A percentile compares a stretch with the other conserved stretches of the same genome.
phyloP scores from a whole-genome alignment of 2,888 invertebrate genomes.

The Lordiphosa fenestrarum region DNA sequence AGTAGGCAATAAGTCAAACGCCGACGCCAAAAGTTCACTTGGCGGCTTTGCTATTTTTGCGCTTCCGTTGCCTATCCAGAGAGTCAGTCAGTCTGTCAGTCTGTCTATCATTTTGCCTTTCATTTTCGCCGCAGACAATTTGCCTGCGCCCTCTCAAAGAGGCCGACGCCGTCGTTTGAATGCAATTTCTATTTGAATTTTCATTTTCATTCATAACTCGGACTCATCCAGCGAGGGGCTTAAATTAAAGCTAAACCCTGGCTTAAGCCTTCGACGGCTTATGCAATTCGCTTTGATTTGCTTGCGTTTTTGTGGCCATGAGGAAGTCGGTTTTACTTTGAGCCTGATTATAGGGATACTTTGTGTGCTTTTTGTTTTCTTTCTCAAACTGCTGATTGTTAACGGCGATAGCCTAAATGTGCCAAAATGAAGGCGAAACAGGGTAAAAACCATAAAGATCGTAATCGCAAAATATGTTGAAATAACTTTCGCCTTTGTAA shows the following conservation, averaged over 20 bases:
- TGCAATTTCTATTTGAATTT: slow-evolving; percentile 42
- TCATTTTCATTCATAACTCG: slow-evolving; percentile 60
- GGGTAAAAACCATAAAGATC: slow-evolving; percentile 6
- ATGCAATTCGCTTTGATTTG: slow-evolving; percentile 45
- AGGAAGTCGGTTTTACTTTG: slow-evolving; percentile 48
- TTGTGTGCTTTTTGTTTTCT: slow-evolving; percentile 18
- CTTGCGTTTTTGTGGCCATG: slow-evolving; percentile 46
- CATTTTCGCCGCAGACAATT: slow-evolving; percentile 74
- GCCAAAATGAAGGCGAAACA: slow-evolving; percentile 27
- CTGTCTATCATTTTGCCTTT: slow-evolving; percentile 68
- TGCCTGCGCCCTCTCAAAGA: slow-evolving; percentile 52
- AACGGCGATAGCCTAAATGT: slow-evolving; percentile 37
- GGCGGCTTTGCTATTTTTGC: slow-evolving; percentile 55
- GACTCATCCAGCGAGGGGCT: slow-evolving; percentile 44
- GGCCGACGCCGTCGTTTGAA: slow-evolving; percentile 53
- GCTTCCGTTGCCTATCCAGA: slow-evolving; percentile 55
- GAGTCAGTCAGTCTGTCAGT: slow-evolving; percentile 31
- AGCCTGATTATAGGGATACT: slow-evolving; percentile 58
- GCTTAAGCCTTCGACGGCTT: slow-evolving; percentile 36
- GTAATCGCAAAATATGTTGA: background rate
- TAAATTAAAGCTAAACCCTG: slow-evolving; percentile 32
- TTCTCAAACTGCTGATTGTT: slow-evolving; percentile 9
- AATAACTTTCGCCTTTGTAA: slow-evolving; percentile 9
- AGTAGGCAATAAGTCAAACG: slow-evolving; percentile 75
- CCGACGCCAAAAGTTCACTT: slow-evolving; percentile 66